These are phyloP conservation scores for Prionailurus viverrinus DNA, from an alignment of 2,113 vertebrate species.

Conservation along the genomic window DNA sequence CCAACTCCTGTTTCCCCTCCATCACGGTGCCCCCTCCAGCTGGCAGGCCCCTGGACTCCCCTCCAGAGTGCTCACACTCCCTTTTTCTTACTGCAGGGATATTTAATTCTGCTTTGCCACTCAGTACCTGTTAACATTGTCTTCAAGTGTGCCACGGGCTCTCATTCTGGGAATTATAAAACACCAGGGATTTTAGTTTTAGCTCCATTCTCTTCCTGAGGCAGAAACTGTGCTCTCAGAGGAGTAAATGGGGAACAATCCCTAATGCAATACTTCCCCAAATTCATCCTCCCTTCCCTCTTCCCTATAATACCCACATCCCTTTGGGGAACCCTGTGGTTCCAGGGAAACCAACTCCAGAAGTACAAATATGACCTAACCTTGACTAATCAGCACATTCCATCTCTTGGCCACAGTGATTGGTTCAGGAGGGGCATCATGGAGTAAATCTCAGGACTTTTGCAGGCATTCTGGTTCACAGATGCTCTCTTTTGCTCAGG, in stretches of 20 bases:
- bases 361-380: not conserved
- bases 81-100: not conserved
- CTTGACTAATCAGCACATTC: not conserved
- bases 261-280: not conserved
- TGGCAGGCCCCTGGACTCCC: not conserved
- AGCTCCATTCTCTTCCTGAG: not conserved
- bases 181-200: slow-evolving; percentile 26
- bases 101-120: not conserved
- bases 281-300: not conserved
- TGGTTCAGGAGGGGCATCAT: not conserved
- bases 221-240: not conserved
- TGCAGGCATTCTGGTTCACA: not conserved
- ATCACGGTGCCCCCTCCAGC: not conserved
- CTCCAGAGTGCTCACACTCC: not conserved
- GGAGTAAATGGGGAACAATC: not conserved
- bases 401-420: not conserved
- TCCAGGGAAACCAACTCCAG: not conserved
- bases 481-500: not conserved
- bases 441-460: not conserved
- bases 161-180: not conserved
- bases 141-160: not conserved
- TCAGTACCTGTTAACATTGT: not conserved
- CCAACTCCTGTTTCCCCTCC: not conserved
- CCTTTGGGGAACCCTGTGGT: not conserved
- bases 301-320: not conserved